Base-by-base conservation (phyloP, 1,140 invertebrate species). In the Subanguina moxae region DNA sequence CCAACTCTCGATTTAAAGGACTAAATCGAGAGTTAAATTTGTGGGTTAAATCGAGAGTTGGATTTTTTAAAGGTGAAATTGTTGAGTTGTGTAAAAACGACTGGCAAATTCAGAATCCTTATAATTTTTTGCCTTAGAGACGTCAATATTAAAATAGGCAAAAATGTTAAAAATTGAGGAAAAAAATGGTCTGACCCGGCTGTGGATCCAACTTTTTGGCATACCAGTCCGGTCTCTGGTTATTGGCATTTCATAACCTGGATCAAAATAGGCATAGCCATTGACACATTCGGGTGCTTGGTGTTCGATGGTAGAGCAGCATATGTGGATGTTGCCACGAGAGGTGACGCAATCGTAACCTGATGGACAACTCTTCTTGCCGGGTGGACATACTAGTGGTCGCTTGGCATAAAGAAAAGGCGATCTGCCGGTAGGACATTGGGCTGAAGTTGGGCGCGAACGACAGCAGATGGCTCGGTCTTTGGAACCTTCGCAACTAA, bases 241-340 rank as follows among this genome's bases (percentile, higher is more conserved):
- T 52, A 25, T 8, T 21, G 42, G 23, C 19, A 69, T 65, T 65
- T 65, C 21, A 56, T 13, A 59, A 65, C 76, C 58, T 15, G 78
- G 78, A 67, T 83, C 71, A 11, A 59, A 52, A 61, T 80, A 83
- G 7, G 75, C 81, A 48, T 70, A 76, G 42, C 78, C 78, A 63
- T 73, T 68, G 28, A 78, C 68, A 58, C 78, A 80, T 64, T 80
- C 82, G 27, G 83, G 70, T 42, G 67, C 48, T 17, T 65, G 62
- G 27, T 67, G 56, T 57, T 78, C 78, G 13, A 74, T 28, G 1
- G 66, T 64, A 11, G 80, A 79, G 58, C 78, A 80, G 57, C 78
- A 80, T 7, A 80, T 70, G 59, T 82, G 76, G 15, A 80, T 57
- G 17, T 70, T 59, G n/a, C 80, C 76, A 57, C 71, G 75, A 62